A percentile compares a stretch with the other conserved stretches of the same genome.
Evolutionary conservation across 2,113 vertebrate genomes (phyloP).

Genomic region (rabbit (Oryctolagus cuniculus)): DNA sequence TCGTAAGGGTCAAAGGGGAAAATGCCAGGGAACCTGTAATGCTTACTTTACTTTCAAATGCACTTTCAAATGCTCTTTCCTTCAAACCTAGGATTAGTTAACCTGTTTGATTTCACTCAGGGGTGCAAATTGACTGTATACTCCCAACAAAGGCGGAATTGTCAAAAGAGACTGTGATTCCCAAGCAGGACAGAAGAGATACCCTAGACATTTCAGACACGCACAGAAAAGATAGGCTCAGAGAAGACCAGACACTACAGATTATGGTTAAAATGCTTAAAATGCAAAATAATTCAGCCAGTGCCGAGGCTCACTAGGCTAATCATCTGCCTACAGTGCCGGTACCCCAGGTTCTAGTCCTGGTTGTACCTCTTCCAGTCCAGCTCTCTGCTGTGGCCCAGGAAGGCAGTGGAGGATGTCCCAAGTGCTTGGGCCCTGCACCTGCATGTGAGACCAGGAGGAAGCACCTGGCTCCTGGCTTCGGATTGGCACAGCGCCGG

Average conservation of each 20-base stretch:
- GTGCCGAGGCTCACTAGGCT: no score
- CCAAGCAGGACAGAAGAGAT: background rate
- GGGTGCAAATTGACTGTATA: background rate
- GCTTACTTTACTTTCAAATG: background rate
- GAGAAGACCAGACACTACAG: background rate
- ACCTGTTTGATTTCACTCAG: constrained; percentile 24
- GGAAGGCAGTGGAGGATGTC: no score
- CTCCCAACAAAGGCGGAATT: background rate
- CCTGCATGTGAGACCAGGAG: no score
- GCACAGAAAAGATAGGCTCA: background rate
- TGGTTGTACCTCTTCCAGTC: no score
- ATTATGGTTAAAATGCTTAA: background rate
- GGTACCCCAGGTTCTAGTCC: no score
- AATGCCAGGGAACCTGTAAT: background rate
- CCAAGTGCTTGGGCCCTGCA: no score
- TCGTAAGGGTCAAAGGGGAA: background rate
- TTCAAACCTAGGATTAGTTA: constrained; percentile 6
- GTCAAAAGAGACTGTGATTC: background rate
- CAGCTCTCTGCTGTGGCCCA: no score
- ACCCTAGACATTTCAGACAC: background rate
- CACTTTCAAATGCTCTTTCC: background rate
- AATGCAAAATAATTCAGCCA: background rate
- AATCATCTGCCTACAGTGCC: no score
- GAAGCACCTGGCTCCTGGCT: no score
- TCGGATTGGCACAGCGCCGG: no score